Conservation (phyloP, 2,797 vertebrate species). For the Platalea minor region DNA sequence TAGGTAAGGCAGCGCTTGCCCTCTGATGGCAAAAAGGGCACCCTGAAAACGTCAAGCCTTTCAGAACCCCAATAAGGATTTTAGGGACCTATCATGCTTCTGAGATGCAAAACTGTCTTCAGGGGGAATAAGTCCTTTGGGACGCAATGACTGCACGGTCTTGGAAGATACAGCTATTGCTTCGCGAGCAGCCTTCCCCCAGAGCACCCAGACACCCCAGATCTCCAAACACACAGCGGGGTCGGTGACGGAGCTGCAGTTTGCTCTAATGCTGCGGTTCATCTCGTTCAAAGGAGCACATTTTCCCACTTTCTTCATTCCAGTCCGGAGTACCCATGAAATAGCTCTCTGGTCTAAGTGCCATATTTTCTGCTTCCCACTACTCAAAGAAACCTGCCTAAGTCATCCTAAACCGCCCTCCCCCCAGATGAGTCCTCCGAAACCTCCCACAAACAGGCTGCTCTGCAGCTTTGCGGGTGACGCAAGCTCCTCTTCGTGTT, state of each 20-base stretch:
- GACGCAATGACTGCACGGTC: fast-evolving
- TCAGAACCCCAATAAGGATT: background rate
- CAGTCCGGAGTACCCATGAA: background rate
- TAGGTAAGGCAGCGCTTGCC: background rate
- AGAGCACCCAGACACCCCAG: background rate
- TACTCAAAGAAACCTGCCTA: background rate
- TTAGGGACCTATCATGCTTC: background rate
- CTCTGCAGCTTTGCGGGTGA: background rate
- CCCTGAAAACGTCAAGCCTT: background rate
- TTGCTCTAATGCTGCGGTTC: background rate
- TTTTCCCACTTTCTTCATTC: background rate
- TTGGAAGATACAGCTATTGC: background rate
- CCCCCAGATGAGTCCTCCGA: background rate
- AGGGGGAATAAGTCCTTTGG: background rate
- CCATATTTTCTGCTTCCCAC: background rate
- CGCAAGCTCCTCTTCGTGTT: background rate
- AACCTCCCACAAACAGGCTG: conserved; percentile 45
- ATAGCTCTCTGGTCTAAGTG: background rate
- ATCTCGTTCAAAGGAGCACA: background rate
- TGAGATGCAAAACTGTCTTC: background rate
- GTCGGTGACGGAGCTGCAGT: background rate
- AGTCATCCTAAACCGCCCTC: background rate
- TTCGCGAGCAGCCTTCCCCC: background rate
- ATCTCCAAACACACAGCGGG: fast-evolving
- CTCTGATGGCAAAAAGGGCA: background rate